Percentiles rank a stretch among this genome's conserved stretches.
Conservation (phyloP, 2,797 vertebrate genomes). For the Odontamblyopus rebecca region DNA sequence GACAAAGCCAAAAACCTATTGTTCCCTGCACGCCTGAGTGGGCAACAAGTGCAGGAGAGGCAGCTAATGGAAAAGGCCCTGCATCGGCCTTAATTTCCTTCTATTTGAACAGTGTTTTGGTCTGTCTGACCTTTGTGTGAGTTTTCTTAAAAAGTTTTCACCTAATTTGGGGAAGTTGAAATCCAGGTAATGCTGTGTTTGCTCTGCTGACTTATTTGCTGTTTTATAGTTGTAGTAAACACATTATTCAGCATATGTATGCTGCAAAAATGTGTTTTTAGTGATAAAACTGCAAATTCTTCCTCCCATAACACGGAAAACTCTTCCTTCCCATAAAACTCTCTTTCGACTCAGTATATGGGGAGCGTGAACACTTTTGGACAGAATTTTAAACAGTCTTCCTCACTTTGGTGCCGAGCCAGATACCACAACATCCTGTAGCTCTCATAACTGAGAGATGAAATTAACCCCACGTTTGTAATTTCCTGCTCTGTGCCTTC, state of each 20-base stretch:
- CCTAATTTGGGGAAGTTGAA: too few relatives aligned
- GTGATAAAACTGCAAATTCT: neutral
- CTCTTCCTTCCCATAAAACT: neutral
- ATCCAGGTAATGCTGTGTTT: too few relatives aligned
- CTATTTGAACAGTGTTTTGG: too few relatives aligned
- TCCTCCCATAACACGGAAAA: neutral
- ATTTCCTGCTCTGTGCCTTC: slow-evolving; percentile 40
- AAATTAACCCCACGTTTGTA: slow-evolving; percentile 48
- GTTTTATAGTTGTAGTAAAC: too few relatives aligned
- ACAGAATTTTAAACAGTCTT: slow-evolving; percentile 5
- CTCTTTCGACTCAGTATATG: neutral
- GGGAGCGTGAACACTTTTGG: neutral
- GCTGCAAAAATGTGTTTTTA: neutral
- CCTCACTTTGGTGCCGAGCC: slow-evolving; percentile 10
- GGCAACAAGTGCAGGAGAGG: too few relatives aligned
- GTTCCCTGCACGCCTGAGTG: too few relatives aligned
- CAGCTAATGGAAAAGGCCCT: too few relatives aligned
- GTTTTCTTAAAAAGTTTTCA: too few relatives aligned
- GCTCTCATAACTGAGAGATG: slow-evolving; percentile 32
- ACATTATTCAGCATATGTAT: too few relatives aligned
- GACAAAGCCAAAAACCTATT: neutral
- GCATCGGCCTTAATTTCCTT: too few relatives aligned
- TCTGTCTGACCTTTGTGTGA: too few relatives aligned
- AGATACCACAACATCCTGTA: slow-evolving; percentile 17
- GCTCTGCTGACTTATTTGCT: too few relatives aligned